phyloP scores from a whole-genome alignment of 2,113 vertebrate genomes.

The Entelurus aequoreus region DNA sequence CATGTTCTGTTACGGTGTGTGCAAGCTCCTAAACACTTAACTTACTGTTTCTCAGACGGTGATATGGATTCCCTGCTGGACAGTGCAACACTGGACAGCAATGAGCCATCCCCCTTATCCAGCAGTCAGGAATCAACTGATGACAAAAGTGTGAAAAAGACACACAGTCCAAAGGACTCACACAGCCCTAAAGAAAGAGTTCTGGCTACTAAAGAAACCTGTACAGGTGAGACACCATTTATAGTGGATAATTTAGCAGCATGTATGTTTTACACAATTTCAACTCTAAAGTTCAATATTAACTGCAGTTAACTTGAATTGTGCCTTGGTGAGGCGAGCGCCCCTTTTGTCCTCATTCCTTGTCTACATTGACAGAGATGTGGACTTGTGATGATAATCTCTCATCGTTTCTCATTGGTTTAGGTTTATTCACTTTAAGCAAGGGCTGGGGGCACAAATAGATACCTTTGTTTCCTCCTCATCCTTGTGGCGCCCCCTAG shows the following conservation, averaged over 20 bases:
- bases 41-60: constrained; percentile 73
- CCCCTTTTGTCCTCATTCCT: too few species aligned
- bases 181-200: constrained; percentile 8
- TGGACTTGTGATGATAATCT: too few species aligned
- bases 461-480: too few species aligned
- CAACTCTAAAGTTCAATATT: not conserved
- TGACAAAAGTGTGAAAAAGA: constrained; percentile 47
- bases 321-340: too few species aligned
- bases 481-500: too few species aligned
- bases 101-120: constrained; percentile 65
- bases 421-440: too few species aligned
- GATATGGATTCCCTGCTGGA: constrained; percentile 87
- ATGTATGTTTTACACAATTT: not conserved
- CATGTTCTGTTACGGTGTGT: not conserved
- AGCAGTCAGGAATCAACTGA: constrained; percentile 55
- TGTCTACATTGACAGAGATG: too few species aligned
- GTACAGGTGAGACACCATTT: constrained; percentile 54
- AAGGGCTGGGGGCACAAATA: too few species aligned
- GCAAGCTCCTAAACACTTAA: not conserved
- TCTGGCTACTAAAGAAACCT: constrained; percentile 27
- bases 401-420: too few species aligned
- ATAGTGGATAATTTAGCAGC: too few species aligned
- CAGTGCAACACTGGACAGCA: constrained; percentile 76
- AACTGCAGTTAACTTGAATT: too few species aligned
- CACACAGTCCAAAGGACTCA: constrained; percentile 35